Evolutionary conservation across 2,113 vertebrate species (phyloP), one percentile per base, ranked within the genome.

Genomic region (Perccottus glenii): DNA sequence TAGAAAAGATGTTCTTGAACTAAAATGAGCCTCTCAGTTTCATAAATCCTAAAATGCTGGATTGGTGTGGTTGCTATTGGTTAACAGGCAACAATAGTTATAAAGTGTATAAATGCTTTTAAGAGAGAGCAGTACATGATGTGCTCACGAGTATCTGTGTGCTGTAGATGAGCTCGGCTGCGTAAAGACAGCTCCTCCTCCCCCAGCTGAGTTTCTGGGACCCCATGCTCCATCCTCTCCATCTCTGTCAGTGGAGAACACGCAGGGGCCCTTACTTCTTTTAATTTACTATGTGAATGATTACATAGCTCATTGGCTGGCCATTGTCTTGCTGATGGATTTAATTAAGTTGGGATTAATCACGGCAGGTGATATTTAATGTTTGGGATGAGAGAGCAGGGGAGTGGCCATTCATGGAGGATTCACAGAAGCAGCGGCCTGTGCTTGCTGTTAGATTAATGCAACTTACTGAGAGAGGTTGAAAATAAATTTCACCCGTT

Each of bases 301-400:
- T 98, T 98, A 95, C 95, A 97, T 93, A 97, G 90, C 95, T 98
- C 97, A 98, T 98, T 99, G 96, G 95, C 93, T 93, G 94, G 93
- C 92, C 94, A 96, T 98, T 99, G 96, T 98, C 94, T 96, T 93
- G 91, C 92, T 94, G 95, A 96, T 97, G 93, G 95, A 94, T 98
- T 97, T 96, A 95, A 98, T 99, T 99, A 99, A 95, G 95, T 97
- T 96, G 92, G 94, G 96, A 99, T 99, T 98, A 98, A 98, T 97
- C 96, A 96, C 88, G 85, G 91, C 93, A 92, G 95, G 93, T 95
- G 95, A 95, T 97, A 95, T 97, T 97, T 98, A 96, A 97, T 96
- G 94, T 94, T 96, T 92, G 92, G 91, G 85, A 81, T 90, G 83
- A 87, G 82, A 40, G 84, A 73, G 78, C 85, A 77, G 76, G 56